These are phyloP conservation scores for Archivesica marissinica DNA, from an alignment of 1,140 invertebrate genomes.

Conservation along the genomic window DNA sequence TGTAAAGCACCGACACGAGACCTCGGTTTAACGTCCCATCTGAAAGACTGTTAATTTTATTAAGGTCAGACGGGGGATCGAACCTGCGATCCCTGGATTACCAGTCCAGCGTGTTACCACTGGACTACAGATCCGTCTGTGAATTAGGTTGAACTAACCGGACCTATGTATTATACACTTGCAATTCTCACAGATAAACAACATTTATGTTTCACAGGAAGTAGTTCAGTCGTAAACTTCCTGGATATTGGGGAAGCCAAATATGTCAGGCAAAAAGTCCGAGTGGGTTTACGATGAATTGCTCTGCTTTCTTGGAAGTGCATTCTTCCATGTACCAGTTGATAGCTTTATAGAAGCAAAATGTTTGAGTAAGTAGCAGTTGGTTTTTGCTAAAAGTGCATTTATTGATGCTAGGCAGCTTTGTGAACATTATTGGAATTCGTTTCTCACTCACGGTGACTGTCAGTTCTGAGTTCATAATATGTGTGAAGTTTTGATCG, in stretches of 20 bases:
- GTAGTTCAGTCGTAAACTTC: constrained; percentile 13
- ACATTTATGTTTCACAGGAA: constrained; percentile 41
- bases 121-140: no score
- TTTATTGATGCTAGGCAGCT: neutral
- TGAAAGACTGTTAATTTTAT: no score
- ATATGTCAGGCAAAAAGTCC: constrained; percentile 56
- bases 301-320: constrained; percentile 60
- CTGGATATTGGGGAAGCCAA: constrained; percentile 49
- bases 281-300: constrained; percentile 64
- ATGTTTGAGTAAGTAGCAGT: constrained; percentile 47
- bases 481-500: neutral
- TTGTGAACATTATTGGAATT: neutral
- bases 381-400: neutral
- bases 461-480: neutral
- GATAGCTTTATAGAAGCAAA: constrained; percentile 57
- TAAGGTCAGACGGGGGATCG: no score
- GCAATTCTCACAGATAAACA: no score
- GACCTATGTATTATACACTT: no score
- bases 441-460: neutral
- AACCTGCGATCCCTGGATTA: no score
- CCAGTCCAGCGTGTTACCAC: no score
- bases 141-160: no score
- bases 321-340: constrained; percentile 56
- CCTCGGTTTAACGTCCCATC: no score
- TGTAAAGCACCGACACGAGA: no score